phyloP scores from a whole-genome alignment of 2,113 vertebrate species.

The Ibidorhyncha struthersii region DNA sequence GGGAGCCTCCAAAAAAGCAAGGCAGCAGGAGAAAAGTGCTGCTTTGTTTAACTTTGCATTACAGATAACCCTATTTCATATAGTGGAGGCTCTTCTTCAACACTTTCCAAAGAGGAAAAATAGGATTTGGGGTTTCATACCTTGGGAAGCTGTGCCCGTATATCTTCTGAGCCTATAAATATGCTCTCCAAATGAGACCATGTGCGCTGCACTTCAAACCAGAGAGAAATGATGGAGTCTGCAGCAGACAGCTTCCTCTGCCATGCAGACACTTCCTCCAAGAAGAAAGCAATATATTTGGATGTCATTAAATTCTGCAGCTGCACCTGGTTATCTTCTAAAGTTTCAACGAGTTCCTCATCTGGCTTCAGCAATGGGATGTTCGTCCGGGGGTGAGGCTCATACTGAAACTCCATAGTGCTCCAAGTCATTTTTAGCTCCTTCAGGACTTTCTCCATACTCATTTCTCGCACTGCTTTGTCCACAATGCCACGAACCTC shows the following conservation, averaged over 20 bases:
- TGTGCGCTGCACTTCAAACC: conserved; percentile 91
- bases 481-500: conserved; percentile 92
- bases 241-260: conserved; percentile 86
- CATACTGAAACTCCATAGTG: conserved; percentile 87
- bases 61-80: background rate
- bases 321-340: conserved; percentile 97
- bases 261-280: conserved; percentile 91
- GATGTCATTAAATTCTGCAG: conserved; percentile 93
- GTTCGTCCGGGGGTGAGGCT: conserved; percentile 80
- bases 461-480: conserved; percentile 86
- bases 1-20: background rate
- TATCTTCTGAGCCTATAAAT: conserved; percentile 94
- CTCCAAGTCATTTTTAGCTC: conserved; percentile 84
- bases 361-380: conserved; percentile 81
- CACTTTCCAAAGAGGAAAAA: background rate
- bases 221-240: conserved; percentile 86
- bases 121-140: conserved; percentile 46
- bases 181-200: conserved; percentile 97
- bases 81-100: background rate
- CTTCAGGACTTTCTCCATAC: conserved; percentile 84
- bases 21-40: background rate
- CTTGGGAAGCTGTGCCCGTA: conserved; percentile 91
- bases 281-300: conserved; percentile 88
- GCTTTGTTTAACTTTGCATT: background rate
- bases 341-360: conserved; percentile 88